A percentile compares a stretch with the other conserved stretches of the same genome.
phyloP scores from a whole-genome alignment of 2,797 vertebrate genomes.

The Acrocephalus scirpaceus region DNA sequence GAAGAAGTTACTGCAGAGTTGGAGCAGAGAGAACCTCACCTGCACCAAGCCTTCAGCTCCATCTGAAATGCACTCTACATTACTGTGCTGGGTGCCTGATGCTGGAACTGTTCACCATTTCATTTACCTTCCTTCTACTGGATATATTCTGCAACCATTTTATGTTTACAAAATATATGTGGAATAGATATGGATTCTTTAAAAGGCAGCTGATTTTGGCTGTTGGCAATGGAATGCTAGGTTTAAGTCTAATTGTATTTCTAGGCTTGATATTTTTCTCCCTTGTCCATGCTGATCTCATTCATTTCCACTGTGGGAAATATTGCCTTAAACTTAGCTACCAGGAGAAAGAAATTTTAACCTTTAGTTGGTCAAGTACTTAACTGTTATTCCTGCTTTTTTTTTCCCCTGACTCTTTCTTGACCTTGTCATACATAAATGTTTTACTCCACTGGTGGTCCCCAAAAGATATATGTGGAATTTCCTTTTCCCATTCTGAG shows the following conservation, averaged over 20 bases:
- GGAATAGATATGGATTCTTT: neutral
- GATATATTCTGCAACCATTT: neutral
- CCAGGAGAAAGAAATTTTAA: neutral
- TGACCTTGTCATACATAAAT: constrained; percentile 67
- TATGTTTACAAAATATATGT: neutral
- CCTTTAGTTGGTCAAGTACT: constrained; percentile 16
- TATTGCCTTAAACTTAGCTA: neutral
- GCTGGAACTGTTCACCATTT: neutral
- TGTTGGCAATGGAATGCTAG: neutral
- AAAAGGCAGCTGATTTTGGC: neutral
- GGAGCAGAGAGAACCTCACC: neutral
- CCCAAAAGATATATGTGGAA: constrained; percentile 56
- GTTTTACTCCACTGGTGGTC: constrained; percentile 47
- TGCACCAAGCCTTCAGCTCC: neutral
- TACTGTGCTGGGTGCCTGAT: neutral
- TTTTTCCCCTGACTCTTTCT: constrained; percentile 53
- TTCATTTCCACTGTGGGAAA: neutral
- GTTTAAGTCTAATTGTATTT: neutral
- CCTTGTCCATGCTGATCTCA: neutral
- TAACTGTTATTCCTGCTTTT: constrained; percentile 22
- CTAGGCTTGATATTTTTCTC: neutral
- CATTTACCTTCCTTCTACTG: neutral
- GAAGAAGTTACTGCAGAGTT: neutral
- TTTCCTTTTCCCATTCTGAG: constrained; percentile 49
- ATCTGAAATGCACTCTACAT: neutral